A percentile compares a stretch with the other conserved stretches of the same genome.
These are phyloP conservation scores for Nineta flava DNA, from an alignment of 2,888 invertebrate species.

Conservation along the genomic window DNA sequence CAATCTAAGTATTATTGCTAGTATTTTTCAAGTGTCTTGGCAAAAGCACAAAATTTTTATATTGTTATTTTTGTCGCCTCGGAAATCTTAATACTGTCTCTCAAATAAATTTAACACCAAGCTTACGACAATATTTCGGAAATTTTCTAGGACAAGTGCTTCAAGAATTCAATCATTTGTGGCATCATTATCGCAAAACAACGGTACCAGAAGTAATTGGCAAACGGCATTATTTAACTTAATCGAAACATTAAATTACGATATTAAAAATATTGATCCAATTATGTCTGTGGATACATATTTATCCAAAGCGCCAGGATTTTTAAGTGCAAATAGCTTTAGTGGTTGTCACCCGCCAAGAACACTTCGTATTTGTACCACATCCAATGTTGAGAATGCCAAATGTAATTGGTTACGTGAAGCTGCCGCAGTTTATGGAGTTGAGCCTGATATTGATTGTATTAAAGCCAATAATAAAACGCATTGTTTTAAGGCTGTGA, in stretches of 20 bases:
- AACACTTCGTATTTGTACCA: slow-evolving; percentile 44
- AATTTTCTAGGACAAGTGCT: slow-evolving; percentile 27
- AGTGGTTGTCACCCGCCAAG: slow-evolving; percentile 52
- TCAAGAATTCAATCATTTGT: slow-evolving; percentile 34
- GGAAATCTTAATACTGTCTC: too few relatives aligned
- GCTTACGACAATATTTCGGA: neutral
- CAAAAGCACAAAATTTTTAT: too few relatives aligned
- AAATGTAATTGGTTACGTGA: slow-evolving; percentile 70
- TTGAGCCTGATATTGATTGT: slow-evolving; percentile 69
- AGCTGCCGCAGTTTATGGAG: slow-evolving; percentile 55
- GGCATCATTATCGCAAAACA: slow-evolving; percentile 26
- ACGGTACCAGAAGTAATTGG: slow-evolving; percentile 28
- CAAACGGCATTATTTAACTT: slow-evolving; percentile 40
- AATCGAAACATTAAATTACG: slow-evolving; percentile 39
- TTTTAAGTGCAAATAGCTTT: slow-evolving; percentile 49
- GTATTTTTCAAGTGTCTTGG: too few relatives aligned
- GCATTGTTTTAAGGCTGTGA: slow-evolving; percentile 53
- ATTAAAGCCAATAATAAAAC: slow-evolving; percentile 38
- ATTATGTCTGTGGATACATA: slow-evolving; percentile 49
- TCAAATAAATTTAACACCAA: neutral
- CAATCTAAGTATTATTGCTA: too few relatives aligned
- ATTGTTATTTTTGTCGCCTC: too few relatives aligned
- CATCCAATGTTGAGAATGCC: slow-evolving; percentile 47
- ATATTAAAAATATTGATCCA: slow-evolving; percentile 36
- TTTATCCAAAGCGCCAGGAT: slow-evolving; percentile 42